Percentiles rank a stretch among this genome's conserved stretches.
phyloP scores from a whole-genome alignment of 2,113 vertebrate genomes.

The Bombycilla garrulus region DNA sequence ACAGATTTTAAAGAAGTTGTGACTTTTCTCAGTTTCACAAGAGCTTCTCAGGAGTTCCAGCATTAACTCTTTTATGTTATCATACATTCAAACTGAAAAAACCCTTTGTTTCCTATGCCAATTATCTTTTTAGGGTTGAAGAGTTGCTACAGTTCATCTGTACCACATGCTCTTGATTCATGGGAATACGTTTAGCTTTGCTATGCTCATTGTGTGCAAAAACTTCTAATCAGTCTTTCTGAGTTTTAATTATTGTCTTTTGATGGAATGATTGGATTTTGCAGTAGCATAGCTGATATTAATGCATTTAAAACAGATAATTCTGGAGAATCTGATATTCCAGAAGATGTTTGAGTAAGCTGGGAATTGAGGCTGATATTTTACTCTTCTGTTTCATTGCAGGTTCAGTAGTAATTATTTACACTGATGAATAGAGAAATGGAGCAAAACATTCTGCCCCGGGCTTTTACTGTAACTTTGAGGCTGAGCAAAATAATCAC shows the following conservation, averaged over 20 bases:
- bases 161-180: background rate
- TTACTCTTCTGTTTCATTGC: background rate
- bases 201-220: background rate
- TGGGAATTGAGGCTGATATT: background rate
- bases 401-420: background rate
- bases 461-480: background rate
- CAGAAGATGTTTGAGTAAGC: background rate
- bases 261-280: background rate
- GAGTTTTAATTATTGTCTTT: background rate
- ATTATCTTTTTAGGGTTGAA: background rate
- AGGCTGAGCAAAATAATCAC: background rate
- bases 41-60: conserved; percentile 24
- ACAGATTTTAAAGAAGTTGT: conserved; percentile 7
- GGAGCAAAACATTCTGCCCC: background rate
- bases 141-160: background rate
- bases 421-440: background rate
- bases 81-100: background rate
- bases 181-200: background rate
- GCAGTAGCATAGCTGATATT: background rate
- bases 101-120: background rate
- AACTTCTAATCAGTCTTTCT: background rate
- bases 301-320: background rate
- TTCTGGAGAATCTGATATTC: background rate
- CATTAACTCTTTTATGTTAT: background rate
- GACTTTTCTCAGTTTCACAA: conserved; percentile 39